Base-by-base conservation (phyloP, 2,797 vertebrate species). In the Phoxinus dragarum region DNA sequence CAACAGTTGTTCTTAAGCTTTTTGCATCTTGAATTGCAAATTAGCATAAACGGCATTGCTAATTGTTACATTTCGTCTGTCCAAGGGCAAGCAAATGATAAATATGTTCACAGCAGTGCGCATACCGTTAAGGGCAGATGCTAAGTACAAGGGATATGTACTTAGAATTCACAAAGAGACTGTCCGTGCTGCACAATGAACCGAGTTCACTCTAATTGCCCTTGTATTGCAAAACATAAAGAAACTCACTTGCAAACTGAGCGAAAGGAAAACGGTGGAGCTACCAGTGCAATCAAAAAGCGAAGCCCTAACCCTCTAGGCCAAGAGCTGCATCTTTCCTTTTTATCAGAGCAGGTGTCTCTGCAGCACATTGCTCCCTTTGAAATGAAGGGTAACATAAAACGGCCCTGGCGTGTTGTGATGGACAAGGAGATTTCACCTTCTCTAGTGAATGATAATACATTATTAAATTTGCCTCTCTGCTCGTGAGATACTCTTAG, bases 381-480 rank as follows among this genome's bases (percentile, higher is more conserved):
- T 93, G 93, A 94, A 94, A 91, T 92, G 94, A 94, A 94, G 94
- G 94, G 94, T 94, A 95, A 95, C 94, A 94, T 94, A 94, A 96
- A 95, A 94, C 94, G 94, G 94, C 93, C 92, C 92, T 79, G 95
- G 90, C 92, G 91, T 93, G 90, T 93, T 94, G 95, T 97, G 96
- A 96, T 96, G 97, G 97, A 97, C 96, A 98, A 97, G 97, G 96
- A 98, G 97, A 98, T 97, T 98, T 99, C 98, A 99, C 98, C 98
- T 99, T 99, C 97, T 97, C 97, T 97, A 97, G 97, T 98, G 97
- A 98, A 98, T 97, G 98, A 99, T 99, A 98, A 99, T 99, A 97
- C 97, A 99, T 99, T 99, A 99, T 99, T 99, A 99, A 99, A 99
- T 99, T 98, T 98, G 97, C 98, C 97, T 98, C 98, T 96, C 97